Conservation (phyloP, 2,797 vertebrate genomes). For the Anisognathus igniventris region DNA sequence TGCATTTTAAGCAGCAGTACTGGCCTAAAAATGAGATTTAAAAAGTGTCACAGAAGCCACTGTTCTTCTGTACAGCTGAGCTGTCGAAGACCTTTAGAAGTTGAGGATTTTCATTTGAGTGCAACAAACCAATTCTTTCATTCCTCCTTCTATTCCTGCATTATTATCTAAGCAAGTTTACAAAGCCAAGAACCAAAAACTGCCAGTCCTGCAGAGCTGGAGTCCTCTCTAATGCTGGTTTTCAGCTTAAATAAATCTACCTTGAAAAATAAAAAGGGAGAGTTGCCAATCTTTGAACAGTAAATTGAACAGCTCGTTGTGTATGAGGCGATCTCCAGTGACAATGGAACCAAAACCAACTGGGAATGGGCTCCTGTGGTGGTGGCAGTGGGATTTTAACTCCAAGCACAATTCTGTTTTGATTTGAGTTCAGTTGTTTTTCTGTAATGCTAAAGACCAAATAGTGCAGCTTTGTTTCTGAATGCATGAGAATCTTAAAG, state of each 20-base stretch:
- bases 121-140: neutral
- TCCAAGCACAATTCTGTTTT: neutral
- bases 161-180: conserved; percentile 17
- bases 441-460: conserved; percentile 38
- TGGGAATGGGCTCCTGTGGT: neutral
- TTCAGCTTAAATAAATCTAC: conserved; percentile 33
- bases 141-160: neutral
- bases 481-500: conserved; percentile 28
- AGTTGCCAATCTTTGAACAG: neutral
- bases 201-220: conserved; percentile 12
- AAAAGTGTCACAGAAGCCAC: conserved; percentile 26
- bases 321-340: neutral
- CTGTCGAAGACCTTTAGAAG: neutral
- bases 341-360: neutral
- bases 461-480: conserved; percentile 3
- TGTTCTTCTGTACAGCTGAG: conserved; percentile 34
- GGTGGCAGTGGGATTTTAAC: neutral
- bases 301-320: neutral
- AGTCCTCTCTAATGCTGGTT: conserved; percentile 10
- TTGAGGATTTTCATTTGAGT: neutral
- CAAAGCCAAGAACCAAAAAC: conserved; percentile 61
- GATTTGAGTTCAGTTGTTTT: conserved; percentile 1
- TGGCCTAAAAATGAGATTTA: conserved; percentile 17
- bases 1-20: conserved; percentile 66
- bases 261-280: conserved; percentile 1